These are phyloP conservation scores for Myrmecobius fasciatus DNA, from an alignment of 2,113 vertebrate species.

Conservation along the genomic window DNA sequence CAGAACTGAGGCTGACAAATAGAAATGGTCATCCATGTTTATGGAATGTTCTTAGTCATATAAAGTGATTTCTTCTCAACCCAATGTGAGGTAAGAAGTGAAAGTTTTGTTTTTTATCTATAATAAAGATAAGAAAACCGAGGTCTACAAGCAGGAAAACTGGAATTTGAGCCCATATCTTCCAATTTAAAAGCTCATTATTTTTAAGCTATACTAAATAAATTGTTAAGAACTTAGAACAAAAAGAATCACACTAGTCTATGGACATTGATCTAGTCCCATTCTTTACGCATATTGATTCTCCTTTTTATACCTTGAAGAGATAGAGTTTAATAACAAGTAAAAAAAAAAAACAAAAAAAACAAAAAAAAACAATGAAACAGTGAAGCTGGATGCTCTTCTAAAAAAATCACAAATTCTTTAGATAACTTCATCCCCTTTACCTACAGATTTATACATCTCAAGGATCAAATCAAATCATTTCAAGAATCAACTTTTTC, in stretches of 20 bases:
- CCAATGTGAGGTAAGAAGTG: neutral
- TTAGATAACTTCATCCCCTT: neutral
- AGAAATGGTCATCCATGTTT: neutral
- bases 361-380: neutral
- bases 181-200: neutral
- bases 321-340: neutral
- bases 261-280: neutral
- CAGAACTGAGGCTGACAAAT: neutral
- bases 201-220: neutral
- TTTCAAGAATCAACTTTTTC: neutral
- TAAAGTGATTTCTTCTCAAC: neutral
- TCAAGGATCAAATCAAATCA: neutral
- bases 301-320: neutral
- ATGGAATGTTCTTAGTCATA: neutral
- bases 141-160: neutral
- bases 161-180: neutral
- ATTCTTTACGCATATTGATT: neutral
- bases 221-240: neutral
- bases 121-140: neutral
- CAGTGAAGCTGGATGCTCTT: neutral
- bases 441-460: neutral
- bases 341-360: neutral
- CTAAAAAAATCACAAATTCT: conserved; percentile 13
- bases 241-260: neutral
- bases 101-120: neutral